Base-by-base conservation (phyloP, 2,113 vertebrate genomes). In the Cyrtonyx montezumae region DNA sequence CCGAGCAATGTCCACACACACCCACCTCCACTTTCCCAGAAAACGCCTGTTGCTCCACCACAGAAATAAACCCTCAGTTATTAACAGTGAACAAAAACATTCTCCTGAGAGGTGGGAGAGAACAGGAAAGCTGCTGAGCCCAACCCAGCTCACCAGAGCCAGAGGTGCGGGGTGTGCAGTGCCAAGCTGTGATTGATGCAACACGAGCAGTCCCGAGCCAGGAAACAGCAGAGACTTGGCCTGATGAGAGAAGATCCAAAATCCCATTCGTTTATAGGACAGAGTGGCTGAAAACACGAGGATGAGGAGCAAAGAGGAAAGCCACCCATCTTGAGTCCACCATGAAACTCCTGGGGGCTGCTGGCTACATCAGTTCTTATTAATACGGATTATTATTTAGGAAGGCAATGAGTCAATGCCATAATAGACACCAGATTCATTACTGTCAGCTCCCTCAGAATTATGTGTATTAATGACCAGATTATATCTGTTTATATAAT, bases 391-490 rank as follows among this genome's bases (percentile, higher is more conserved):
- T 84, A n/a, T 74, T 88, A 53, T 13, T 74, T 36, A 88, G 87
- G 73, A 81, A 88, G 66, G 84, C 42, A 82, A 34, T 28, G 45
- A 93, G 66, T 34, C 75, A 30, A 66, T 42, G 66, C 51, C 90
- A 91, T 49, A 82, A 84, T 51, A 74, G 3, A 42, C 77, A 91
- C 73, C 76, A 48, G 90, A 74, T 92, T 97, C 93, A 94, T 96
- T 95, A 95, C 92, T 97, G 97, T 97, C 96, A 95, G 80, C 80
- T 90, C 86, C 3, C 90, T 75, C 79, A 76, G 96, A 96, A 96
- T 94, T 96, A 91, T 91, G 77, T 91, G 83, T 96, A 95, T 97
- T 97, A 97, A 98, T 96, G 96, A 94, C 82, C 91, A 89, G 86
- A 96, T 96, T 79, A 97, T 95, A 96, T 96, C 96, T 94, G 95